phyloP scores from a whole-genome alignment of 2,113 vertebrate species.

The Beaufortia kweichowensis region DNA sequence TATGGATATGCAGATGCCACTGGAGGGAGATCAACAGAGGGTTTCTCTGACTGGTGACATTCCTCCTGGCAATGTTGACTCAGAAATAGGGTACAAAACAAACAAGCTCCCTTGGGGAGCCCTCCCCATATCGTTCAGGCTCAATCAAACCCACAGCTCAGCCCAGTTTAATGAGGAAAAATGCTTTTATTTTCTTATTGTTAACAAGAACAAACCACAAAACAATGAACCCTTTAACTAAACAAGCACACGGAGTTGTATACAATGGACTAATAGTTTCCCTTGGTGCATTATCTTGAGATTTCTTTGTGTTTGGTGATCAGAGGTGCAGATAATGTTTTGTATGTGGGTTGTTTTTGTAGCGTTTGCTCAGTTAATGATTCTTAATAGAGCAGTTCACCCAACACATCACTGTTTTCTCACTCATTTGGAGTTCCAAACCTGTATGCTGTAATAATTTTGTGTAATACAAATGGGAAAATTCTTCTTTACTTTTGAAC shows the following conservation, averaged over 20 bases:
- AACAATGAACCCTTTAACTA: slow-evolving; percentile 29
- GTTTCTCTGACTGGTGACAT: slow-evolving; percentile 16
- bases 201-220: neutral
- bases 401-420: too few relatives aligned
- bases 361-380: too few relatives aligned
- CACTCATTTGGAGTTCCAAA: too few relatives aligned
- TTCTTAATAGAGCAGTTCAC: too few relatives aligned
- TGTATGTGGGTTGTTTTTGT: neutral
- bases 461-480: too few relatives aligned
- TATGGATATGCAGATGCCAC: slow-evolving; percentile 51
- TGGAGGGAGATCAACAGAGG: slow-evolving; percentile 31
- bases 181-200: neutral
- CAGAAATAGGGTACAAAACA: slow-evolving; percentile 28
- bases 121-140: neutral
- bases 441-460: too few relatives aligned
- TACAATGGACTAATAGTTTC: slow-evolving; percentile 19
- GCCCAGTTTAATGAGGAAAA: slow-evolving; percentile 35
- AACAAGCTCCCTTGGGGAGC: slow-evolving; percentile 30
- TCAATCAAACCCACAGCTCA: slow-evolving; percentile 11
- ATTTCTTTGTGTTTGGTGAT: slow-evolving; percentile 1
- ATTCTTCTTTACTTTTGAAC: too few relatives aligned
- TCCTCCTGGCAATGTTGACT: slow-evolving; percentile 18
- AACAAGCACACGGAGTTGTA: neutral
- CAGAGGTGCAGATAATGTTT: neutral
- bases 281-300: neutral